These are phyloP conservation scores for Channallabes apus DNA, from an alignment of 2,797 vertebrate genomes.

Conservation along the genomic window DNA sequence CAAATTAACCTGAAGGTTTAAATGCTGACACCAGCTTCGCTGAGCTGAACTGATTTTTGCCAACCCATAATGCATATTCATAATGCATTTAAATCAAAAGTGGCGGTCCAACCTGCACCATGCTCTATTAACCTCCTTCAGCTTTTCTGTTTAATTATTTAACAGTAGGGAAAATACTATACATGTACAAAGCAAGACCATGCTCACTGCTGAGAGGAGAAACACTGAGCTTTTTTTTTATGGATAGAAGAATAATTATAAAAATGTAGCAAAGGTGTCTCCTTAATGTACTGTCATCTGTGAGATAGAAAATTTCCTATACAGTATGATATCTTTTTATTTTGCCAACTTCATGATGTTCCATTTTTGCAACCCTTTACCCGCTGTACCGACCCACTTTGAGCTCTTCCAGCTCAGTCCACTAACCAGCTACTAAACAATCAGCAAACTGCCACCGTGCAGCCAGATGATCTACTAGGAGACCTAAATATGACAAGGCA, in stretches of 20 bases:
- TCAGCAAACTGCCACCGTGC: background rate
- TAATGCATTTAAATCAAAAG: background rate
- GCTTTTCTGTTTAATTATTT: constrained; percentile 2
- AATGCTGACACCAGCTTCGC: background rate
- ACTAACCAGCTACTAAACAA: background rate
- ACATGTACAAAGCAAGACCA: background rate
- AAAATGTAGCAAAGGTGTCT: background rate
- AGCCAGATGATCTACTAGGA: background rate
- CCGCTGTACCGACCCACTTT: background rate
- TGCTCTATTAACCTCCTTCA: background rate
- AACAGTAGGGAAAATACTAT: background rate
- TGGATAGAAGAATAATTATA: background rate
- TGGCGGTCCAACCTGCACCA: background rate
- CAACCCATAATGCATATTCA: background rate
- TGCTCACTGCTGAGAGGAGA: background rate
- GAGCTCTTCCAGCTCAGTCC: background rate
- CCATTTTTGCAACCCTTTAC: background rate
- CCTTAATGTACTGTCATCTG: background rate
- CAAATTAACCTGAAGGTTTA: background rate
- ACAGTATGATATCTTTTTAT: constrained; percentile 1
- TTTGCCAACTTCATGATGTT: background rate
- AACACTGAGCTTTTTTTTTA: background rate
- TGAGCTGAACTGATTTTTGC: background rate
- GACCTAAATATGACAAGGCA: background rate
- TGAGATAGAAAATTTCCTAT: background rate